Percentiles rank a stretch among this genome's conserved stretches.
phyloP scores from a whole-genome alignment of 2,888 invertebrate genomes.

The Chrysodeixis includens region DNA sequence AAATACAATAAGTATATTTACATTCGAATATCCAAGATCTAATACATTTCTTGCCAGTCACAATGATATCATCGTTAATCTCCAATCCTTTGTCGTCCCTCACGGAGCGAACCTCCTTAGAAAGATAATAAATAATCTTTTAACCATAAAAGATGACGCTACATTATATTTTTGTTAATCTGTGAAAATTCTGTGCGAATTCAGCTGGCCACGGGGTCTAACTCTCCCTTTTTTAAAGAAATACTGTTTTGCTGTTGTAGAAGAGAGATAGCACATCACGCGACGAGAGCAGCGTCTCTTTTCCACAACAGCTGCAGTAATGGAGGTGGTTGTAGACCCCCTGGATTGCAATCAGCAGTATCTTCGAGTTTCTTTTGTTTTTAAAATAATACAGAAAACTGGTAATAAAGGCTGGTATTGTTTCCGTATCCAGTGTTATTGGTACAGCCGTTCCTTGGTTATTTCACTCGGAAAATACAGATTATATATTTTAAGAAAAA shows the following conservation, averaged over 20 bases:
- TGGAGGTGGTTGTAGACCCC: no score
- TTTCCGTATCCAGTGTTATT: not conserved
- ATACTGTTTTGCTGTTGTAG: no score
- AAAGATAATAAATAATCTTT: slow-evolving; percentile 7
- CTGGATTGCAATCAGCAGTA: not conserved
- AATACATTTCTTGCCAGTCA: not conserved
- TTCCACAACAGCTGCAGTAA: no score
- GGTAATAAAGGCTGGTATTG: slow-evolving; percentile 1
- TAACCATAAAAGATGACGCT: slow-evolving; percentile 3
- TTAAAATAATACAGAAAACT: not conserved
- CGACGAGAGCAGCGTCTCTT: no score
- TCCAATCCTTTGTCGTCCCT: slow-evolving; percentile 3
- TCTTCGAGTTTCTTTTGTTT: not conserved
- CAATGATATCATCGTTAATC: slow-evolving; percentile 4
- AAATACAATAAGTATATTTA: not conserved
- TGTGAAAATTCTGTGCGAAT: not conserved
- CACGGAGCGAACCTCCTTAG: not conserved
- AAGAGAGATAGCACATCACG: no score
- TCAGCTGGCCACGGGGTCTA: slow-evolving; percentile 3
- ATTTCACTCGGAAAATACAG: not conserved
- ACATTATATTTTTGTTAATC: slow-evolving; percentile 4
- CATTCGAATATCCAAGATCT: slow-evolving; percentile 1
- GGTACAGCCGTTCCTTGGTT: not conserved
- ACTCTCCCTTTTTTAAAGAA: no score
- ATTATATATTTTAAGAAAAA: not conserved